A percentile compares a stretch with the other conserved stretches of the same genome.
Evolutionary conservation across 2,797 vertebrate genomes (phyloP).

Genomic region (Petrocephalus sullivani): DNA sequence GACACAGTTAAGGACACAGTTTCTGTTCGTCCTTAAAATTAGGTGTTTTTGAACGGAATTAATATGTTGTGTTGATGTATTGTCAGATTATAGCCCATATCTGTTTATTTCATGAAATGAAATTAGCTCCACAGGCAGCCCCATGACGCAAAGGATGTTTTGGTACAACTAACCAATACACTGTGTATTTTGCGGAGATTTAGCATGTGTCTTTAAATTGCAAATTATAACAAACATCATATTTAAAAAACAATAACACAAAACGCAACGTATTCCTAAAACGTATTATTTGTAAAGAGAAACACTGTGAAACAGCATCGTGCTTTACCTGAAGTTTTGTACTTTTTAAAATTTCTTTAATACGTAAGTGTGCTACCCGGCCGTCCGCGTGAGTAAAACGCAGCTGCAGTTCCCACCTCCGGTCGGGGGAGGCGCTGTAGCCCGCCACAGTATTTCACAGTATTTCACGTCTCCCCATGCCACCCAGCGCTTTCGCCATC

Average conservation of each 20-base stretch:
- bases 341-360: not conserved
- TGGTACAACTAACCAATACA: not conserved
- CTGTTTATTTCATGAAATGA: not conserved
- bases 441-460: fast-evolving
- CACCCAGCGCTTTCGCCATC: slow-evolving; percentile 60
- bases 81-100: too few species aligned
- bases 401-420: slow-evolving; percentile 40
- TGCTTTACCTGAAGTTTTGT: not conserved
- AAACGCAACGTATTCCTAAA: not conserved
- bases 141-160: not conserved
- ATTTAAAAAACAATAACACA: not conserved
- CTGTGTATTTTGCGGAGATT: not conserved
- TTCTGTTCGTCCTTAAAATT: too few species aligned
- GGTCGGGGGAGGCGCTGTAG: slow-evolving; percentile 43
- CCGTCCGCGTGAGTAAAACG: not conserved
- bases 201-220: not conserved
- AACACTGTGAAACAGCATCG: not conserved
- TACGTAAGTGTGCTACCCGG: not conserved
- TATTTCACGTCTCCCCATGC: not conserved
- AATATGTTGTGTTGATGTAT: too few species aligned
- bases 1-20: too few species aligned
- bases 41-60: too few species aligned
- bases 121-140: not conserved
- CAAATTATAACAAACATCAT: not conserved
- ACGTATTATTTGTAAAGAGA: not conserved